These are phyloP conservation scores for Telmatherina bonti DNA, from an alignment of 2,797 vertebrate genomes.

Conservation along the genomic window DNA sequence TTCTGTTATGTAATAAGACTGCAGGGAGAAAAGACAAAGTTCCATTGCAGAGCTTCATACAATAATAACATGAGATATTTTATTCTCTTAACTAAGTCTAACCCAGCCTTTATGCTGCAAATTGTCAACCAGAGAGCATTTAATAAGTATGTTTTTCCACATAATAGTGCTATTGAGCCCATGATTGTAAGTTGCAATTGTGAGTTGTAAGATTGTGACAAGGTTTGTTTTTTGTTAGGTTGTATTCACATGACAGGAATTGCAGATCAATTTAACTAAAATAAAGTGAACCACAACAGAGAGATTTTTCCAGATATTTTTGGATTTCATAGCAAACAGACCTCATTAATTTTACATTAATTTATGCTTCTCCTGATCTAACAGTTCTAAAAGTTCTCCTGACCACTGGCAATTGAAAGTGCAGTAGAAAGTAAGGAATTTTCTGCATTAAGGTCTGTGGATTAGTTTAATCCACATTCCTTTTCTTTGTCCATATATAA, in stretches of 20 bases:
- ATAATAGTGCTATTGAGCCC: too few species aligned
- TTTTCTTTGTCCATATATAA: neutral
- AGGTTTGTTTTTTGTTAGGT: neutral
- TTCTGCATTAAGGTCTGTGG: neutral
- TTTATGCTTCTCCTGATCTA: neutral
- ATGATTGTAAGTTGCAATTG: too few species aligned
- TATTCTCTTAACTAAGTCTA: neutral
- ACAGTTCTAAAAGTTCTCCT: neutral
- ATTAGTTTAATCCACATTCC: neutral
- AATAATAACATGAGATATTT: neutral
- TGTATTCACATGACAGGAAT: neutral
- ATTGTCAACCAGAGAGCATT: neutral
- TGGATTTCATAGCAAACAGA: neutral
- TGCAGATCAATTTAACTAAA: neutral
- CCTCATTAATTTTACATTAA: too few species aligned
- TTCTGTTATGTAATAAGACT: too few species aligned
- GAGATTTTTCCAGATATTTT: neutral
- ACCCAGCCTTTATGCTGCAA: neutral
- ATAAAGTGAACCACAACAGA: neutral
- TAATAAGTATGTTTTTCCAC: neutral
- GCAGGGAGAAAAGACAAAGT: too few species aligned
- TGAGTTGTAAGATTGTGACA: too few species aligned
- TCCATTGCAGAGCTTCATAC: neutral
- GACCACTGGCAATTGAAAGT: neutral
- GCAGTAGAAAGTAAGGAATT: too few species aligned